Percentiles rank a stretch among this genome's conserved stretches.
phyloP scores from a whole-genome alignment of 35 echinoderm and acorn worm genomes.

The Heliocidaris erythrogramma region DNA sequence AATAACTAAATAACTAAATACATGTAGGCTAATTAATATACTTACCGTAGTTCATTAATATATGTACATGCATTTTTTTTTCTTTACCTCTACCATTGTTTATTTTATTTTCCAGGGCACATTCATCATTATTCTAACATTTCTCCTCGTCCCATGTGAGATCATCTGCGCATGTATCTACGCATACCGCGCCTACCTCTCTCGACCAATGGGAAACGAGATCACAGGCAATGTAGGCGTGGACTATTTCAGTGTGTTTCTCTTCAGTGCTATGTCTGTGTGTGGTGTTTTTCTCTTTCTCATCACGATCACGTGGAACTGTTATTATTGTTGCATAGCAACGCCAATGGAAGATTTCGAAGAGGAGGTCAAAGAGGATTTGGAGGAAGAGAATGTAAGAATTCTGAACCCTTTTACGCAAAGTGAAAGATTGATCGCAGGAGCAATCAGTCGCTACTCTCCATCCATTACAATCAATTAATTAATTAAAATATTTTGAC shows the following conservation, averaged over 20 bases:
- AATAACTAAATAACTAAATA: too few species aligned
- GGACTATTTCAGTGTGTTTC: slow-evolving; percentile 29
- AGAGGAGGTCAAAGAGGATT: slow-evolving; percentile 28
- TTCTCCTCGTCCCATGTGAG: slow-evolving; percentile 31
- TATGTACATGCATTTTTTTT: too few species aligned
- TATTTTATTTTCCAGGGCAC: neutral
- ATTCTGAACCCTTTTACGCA: neutral
- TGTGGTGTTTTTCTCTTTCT: slow-evolving; percentile 20
- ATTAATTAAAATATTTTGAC: too few species aligned
- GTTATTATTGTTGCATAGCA: slow-evolving; percentile 45
- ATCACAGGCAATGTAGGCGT: neutral
- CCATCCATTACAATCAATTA: too few species aligned
- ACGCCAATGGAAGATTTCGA: slow-evolving; percentile 26
- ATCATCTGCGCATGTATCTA: slow-evolving; percentile 44
- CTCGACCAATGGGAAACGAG: neutral
- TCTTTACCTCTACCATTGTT: neutral
- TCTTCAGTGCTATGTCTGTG: slow-evolving; percentile 14
- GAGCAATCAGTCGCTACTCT: too few species aligned
- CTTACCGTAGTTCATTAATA: too few species aligned
- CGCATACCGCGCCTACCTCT: slow-evolving; percentile 29
- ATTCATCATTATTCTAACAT: slow-evolving; percentile 14
- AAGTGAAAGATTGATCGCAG: too few species aligned
- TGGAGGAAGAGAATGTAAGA: slow-evolving; percentile 17
- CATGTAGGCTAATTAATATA: too few species aligned
- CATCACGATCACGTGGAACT: slow-evolving; percentile 17